These are phyloP conservation scores for Hyperoplus immaculatus DNA, from an alignment of 2,797 vertebrate genomes.

Conservation along the genomic window DNA sequence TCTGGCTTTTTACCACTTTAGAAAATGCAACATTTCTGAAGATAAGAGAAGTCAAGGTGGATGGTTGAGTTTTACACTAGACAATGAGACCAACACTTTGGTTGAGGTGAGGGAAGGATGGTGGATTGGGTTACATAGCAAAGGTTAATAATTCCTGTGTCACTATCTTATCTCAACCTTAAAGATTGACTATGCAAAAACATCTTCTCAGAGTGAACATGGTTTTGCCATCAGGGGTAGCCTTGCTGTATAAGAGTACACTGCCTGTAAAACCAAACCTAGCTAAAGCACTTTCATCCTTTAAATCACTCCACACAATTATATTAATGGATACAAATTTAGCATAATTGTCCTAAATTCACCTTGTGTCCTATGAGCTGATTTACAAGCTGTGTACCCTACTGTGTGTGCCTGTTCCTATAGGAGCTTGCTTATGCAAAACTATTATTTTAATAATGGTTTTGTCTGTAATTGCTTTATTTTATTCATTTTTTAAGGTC, in stretches of 20 bases:
- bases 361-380: slow-evolving; percentile 13
- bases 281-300: background rate
- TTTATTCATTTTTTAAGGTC: slow-evolving; percentile 14
- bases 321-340: slow-evolving; percentile 30
- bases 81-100: background rate
- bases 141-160: background rate
- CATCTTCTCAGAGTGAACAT: slow-evolving; percentile 16
- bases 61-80: background rate
- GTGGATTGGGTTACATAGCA: background rate
- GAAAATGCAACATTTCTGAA: background rate
- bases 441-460: slow-evolving; percentile 30
- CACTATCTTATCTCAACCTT: too few species aligned
- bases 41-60: background rate
- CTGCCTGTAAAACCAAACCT: background rate
- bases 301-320: slow-evolving; percentile 23
- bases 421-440: background rate
- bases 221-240: slow-evolving; percentile 13
- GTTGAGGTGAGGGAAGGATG: background rate
- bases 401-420: slow-evolving; percentile 9
- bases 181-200: too few species aligned
- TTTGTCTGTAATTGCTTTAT: slow-evolving; percentile 34
- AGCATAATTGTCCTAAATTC: slow-evolving; percentile 14
- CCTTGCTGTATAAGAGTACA: background rate
- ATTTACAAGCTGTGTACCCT: slow-evolving; percentile 19
- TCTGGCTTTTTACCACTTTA: background rate